Conservation (phyloP, 2,113 vertebrate species). For the Cebidichthys violaceus region DNA sequence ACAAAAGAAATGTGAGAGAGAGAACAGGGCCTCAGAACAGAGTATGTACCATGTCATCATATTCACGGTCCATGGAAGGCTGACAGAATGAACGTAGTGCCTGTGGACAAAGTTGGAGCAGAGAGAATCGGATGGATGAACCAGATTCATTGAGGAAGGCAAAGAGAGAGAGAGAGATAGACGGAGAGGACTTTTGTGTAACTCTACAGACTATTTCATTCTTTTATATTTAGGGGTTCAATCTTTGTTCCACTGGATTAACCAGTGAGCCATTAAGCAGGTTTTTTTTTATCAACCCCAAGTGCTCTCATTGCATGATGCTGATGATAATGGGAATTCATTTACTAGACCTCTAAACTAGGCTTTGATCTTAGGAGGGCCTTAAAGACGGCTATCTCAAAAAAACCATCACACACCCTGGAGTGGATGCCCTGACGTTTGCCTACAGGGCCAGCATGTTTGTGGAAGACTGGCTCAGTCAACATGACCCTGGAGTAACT, state of each 20-base stretch:
- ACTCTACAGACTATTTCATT: constrained; percentile 13
- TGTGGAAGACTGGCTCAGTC: not conserved
- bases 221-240: constrained; percentile 1
- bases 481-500: not conserved
- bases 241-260: constrained; percentile 31
- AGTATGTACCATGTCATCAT: constrained; percentile 55
- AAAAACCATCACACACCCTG: not conserved
- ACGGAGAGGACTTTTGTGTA: constrained; percentile 17
- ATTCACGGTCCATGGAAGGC: constrained; percentile 48
- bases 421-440: constrained; percentile 27
- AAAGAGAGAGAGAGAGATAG: constrained; percentile 13
- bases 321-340: constrained; percentile 13
- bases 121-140: constrained; percentile 41
- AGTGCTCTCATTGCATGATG: constrained; percentile 31
- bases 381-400: constrained; percentile 18
- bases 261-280: constrained; percentile 27
- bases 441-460: constrained; percentile 15
- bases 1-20: constrained; percentile 50
- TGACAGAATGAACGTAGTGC: constrained; percentile 46
- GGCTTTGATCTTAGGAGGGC: constrained; percentile 40
- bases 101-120: constrained; percentile 47
- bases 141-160: constrained; percentile 39
- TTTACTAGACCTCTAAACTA: constrained; percentile 27
- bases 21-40: constrained; percentile 47
- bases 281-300: constrained; percentile 20